Evolutionary conservation across 2,888 invertebrate species (phyloP).

Genomic region (Dynastes maya): DNA sequence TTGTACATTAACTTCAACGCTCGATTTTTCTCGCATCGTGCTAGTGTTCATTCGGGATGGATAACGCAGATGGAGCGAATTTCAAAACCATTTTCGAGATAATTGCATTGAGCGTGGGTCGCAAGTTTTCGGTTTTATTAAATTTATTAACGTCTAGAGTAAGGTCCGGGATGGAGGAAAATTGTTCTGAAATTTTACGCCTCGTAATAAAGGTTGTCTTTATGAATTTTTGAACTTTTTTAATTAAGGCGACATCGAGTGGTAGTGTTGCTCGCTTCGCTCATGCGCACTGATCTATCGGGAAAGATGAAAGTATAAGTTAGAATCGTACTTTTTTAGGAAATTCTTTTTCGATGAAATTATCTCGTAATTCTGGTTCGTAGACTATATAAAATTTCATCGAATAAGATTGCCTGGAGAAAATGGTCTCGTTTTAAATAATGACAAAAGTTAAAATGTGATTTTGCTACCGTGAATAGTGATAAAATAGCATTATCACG

Average conservation of each 20-base stretch:
- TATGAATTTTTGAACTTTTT: conserved; percentile 17
- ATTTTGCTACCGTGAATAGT: too few relatives aligned
- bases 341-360: not conserved
- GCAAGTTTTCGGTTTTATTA: conserved; percentile 12
- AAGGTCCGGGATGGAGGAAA: not conserved
- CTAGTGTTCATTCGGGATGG: not conserved
- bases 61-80: conserved; percentile 10
- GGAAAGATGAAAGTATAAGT: not conserved
- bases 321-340: not conserved
- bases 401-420: too few relatives aligned
- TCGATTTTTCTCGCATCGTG: not conserved
- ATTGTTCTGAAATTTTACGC: conserved; percentile 4
- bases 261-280: not conserved
- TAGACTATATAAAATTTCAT: too few relatives aligned
- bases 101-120: conserved; percentile 7
- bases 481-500: too few relatives aligned
- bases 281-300: not conserved
- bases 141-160: conserved; percentile 12
- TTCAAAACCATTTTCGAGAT: not conserved
- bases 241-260: not conserved
- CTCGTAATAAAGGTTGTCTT: conserved; percentile 13
- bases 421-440: too few relatives aligned
- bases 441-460: too few relatives aligned
- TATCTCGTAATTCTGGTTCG: not conserved
- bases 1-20: not conserved